Evolutionary conservation across 1,140 invertebrate species (phyloP).

Genomic region (Apis mellifera): DNA sequence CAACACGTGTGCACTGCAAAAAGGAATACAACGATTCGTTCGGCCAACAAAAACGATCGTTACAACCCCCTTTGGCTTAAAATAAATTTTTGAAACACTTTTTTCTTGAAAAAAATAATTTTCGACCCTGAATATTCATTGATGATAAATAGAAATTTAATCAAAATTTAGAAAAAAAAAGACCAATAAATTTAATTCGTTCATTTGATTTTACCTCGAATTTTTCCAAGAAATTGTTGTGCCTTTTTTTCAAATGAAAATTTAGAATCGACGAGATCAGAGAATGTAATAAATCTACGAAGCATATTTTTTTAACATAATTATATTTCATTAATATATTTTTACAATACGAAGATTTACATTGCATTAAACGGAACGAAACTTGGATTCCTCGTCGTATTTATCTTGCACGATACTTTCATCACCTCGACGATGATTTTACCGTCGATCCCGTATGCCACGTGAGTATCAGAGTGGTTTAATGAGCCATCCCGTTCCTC

Average conservation of each 20-base stretch:
- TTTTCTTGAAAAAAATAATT: background rate
- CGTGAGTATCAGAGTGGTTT: constrained; percentile 72
- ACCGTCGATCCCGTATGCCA: constrained; percentile 75
- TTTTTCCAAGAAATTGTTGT: too few species aligned
- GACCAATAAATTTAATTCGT: too few species aligned
- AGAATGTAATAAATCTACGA: too few species aligned
- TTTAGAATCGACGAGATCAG: too few species aligned
- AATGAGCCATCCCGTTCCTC: constrained; percentile 69
- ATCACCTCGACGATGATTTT: constrained; percentile 75
- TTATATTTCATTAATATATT: too few species aligned
- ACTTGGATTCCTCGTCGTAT: constrained; percentile 48
- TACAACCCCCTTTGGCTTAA: background rate
- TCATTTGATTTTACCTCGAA: too few species aligned
- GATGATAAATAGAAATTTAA: too few species aligned
- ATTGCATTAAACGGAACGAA: background rate
- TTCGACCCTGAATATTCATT: too few species aligned
- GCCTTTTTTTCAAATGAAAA: too few species aligned
- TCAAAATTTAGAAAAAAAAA: too few species aligned
- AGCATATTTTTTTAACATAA: too few species aligned
- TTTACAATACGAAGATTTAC: too few species aligned
- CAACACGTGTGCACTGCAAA: background rate
- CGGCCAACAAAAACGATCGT: background rate
- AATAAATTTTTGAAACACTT: background rate
- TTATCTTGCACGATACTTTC: constrained; percentile 52
- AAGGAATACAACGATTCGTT: background rate